A percentile compares a stretch with the other conserved stretches of the same genome.
These are phyloP conservation scores for Psilopsiagon aymara DNA, from an alignment of 2,113 vertebrate species.

Conservation along the genomic window DNA sequence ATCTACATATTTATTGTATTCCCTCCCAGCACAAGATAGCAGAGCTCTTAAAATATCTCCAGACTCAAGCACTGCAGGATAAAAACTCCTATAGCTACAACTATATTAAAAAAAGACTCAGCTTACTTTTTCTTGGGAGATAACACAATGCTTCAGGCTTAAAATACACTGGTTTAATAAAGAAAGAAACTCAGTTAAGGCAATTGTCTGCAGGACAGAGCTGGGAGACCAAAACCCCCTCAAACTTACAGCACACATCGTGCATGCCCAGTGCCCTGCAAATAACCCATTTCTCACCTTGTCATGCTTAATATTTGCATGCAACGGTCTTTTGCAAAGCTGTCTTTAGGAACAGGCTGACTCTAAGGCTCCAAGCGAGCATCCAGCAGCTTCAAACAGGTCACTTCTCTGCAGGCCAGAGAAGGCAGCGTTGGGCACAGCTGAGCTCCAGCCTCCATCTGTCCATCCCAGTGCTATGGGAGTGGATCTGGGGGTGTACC, in stretches of 20 bases:
- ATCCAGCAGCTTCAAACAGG: not conserved
- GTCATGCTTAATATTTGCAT: not conserved
- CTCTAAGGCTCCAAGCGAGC: not conserved
- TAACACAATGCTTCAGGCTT: not conserved
- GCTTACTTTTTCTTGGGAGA: not conserved
- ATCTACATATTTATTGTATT: constrained; percentile 24
- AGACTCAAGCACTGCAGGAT: not conserved
- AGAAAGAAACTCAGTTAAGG: not conserved
- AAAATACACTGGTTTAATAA: constrained; percentile 24
- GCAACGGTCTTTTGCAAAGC: not conserved
- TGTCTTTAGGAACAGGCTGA: not conserved
- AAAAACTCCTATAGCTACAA: not conserved
- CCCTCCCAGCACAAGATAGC: not conserved
- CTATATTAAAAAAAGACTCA: not conserved
- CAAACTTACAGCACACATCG: not conserved
- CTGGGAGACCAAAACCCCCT: not conserved
- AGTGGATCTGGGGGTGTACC: not conserved
- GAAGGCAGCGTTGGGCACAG: not conserved
- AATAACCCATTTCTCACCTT: not conserved
- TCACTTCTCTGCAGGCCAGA: not conserved
- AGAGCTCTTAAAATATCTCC: constrained; percentile 32
- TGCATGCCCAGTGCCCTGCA: not conserved
- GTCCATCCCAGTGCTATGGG: not conserved
- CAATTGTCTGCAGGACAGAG: not conserved
- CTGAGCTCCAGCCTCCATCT: not conserved